phyloP scores from a whole-genome alignment of 2,888 invertebrate species.

The Prenolepis imparis region DNA sequence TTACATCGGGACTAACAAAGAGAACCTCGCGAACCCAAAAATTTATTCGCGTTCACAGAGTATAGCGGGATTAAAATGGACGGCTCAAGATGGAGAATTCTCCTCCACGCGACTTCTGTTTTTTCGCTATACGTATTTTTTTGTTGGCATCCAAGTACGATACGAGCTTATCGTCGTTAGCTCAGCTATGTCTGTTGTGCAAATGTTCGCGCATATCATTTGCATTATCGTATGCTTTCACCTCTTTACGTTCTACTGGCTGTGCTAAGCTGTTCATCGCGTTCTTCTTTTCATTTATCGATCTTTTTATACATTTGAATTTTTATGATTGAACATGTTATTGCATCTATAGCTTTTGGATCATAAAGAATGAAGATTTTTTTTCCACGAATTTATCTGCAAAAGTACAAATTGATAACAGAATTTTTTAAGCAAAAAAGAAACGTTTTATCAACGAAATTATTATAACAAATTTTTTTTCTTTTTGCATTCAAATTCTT shows the following conservation, averaged over 20 bases:
- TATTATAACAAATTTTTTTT: not conserved
- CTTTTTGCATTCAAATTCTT: not conserved
- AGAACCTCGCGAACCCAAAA: not conserved
- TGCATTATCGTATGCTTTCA: slow-evolving; percentile 21
- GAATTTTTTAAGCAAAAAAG: not conserved
- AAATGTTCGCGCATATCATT: slow-evolving; percentile 22
- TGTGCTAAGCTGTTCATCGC: not conserved
- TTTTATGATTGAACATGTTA: not conserved
- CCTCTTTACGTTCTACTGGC: not conserved
- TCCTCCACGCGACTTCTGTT: not conserved
- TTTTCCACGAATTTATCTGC: not conserved
- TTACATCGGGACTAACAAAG: not conserved
- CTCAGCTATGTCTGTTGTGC: slow-evolving; percentile 20
- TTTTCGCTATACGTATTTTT: slow-evolving; percentile 13
- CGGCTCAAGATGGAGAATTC: slow-evolving; percentile 1
- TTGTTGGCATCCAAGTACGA: not conserved
- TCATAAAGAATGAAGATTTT: not conserved
- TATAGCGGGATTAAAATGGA: slow-evolving; percentile 32
- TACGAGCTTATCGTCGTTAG: slow-evolving; percentile 45
- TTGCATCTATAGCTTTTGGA: not conserved
- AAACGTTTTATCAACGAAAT: not conserved
- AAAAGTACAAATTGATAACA: not conserved
- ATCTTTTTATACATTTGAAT: not conserved
- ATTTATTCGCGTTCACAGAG: slow-evolving; percentile 24
- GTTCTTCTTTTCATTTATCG: not conserved